phyloP scores from a whole-genome alignment of 2,888 invertebrate genomes.

The Meiosimyza decipiens region DNA sequence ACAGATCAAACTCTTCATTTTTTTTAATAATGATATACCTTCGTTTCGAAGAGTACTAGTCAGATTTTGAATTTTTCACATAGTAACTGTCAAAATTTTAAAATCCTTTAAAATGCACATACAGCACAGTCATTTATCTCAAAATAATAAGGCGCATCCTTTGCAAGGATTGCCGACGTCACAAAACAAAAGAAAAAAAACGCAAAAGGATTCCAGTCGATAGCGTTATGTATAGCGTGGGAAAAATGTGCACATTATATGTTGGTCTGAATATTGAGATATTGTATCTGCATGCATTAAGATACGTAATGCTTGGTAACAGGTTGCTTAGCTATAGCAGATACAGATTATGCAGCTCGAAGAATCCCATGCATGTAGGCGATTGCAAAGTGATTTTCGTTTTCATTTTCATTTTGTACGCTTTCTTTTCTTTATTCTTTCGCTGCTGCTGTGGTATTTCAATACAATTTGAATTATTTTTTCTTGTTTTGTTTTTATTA shows the following conservation, averaged over 20 bases:
- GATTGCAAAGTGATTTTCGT: constrained; percentile 25
- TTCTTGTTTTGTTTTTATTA: neutral
- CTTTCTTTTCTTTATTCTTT: constrained; percentile 18
- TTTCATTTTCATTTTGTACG: constrained; percentile 19
- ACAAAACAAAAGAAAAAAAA: neutral
- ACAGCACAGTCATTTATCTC: neutral
- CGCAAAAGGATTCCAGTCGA: constrained; percentile 23
- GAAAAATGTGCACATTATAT: constrained; percentile 8
- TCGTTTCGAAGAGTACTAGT: neutral
- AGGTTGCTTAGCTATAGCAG: neutral
- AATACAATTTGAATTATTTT: constrained; percentile 34
- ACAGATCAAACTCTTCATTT: neutral
- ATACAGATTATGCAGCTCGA: neutral
- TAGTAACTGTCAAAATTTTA: neutral
- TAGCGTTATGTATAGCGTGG: constrained; percentile 14
- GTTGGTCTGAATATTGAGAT: constrained; percentile 8
- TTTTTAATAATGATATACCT: neutral
- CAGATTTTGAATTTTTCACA: constrained; percentile 5
- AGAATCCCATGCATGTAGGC: constrained; percentile 12
- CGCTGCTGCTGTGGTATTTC: neutral
- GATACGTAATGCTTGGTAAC: constrained; percentile 10
- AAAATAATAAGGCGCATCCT: neutral
- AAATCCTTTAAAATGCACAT: constrained; percentile 22
- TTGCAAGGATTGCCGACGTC: neutral
- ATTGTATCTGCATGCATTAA: neutral